A percentile compares a stretch with the other conserved stretches of the same genome.
phyloP scores from a whole-genome alignment of 2,888 invertebrate species.

The Dusona sp. region DNA sequence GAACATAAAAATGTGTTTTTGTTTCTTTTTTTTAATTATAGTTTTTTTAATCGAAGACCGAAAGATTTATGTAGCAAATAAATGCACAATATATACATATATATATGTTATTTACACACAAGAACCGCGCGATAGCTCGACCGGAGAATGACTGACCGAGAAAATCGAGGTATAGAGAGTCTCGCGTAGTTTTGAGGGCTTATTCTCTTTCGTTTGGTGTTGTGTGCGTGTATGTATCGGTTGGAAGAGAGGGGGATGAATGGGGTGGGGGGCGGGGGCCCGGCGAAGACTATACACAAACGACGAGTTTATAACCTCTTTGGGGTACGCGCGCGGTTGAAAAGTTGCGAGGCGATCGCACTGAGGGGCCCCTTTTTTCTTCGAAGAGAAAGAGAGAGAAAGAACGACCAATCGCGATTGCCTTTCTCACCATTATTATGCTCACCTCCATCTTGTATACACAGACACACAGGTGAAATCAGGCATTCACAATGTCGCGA shows the following conservation, averaged over 20 bases:
- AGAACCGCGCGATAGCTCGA: constrained; percentile 58
- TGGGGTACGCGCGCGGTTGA: constrained; percentile 20
- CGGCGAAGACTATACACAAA: constrained; percentile 36
- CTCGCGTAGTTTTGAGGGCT: constrained; percentile 44
- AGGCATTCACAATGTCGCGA: constrained; percentile 15
- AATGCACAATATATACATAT: constrained; percentile 17
- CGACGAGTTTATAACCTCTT: constrained; percentile 54
- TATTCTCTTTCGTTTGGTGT: constrained; percentile 44
- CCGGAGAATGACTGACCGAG: constrained; percentile 66
- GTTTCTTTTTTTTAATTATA: not conserved
- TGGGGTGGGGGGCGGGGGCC: constrained; percentile 27
- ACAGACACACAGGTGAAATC: constrained; percentile 49
- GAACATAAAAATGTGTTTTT: not conserved
- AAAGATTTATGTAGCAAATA: not conserved
- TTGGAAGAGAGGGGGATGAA: not conserved
- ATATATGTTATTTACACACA: constrained; percentile 11
- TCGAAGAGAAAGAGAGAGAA: not conserved
- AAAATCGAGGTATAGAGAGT: constrained; percentile 50
- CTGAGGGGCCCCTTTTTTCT: constrained; percentile 4
- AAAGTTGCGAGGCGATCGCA: constrained; percentile 14
- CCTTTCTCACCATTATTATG: constrained; percentile 12
- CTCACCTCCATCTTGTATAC: constrained; percentile 13
- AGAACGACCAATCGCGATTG: constrained; percentile 12
- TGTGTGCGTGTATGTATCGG: constrained; percentile 5
- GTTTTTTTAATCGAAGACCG: not conserved